These are phyloP conservation scores for Conchocele bisecta DNA, from an alignment of 2,888 invertebrate genomes.

Conservation along the genomic window DNA sequence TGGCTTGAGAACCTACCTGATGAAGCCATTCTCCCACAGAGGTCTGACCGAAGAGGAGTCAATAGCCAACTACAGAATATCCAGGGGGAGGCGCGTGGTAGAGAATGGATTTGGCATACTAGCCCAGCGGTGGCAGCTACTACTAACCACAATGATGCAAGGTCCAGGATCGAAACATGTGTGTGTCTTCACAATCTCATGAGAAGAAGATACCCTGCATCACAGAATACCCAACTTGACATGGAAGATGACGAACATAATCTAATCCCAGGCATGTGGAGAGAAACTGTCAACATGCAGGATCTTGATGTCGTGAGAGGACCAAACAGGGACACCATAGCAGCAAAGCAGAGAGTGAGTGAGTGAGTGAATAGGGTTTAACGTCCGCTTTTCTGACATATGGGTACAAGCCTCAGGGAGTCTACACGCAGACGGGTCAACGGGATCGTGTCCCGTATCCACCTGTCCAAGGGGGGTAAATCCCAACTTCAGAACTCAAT, in stretches of 20 bases:
- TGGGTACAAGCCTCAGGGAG: no score
- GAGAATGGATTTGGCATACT: no score
- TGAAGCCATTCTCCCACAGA: conserved; percentile 58
- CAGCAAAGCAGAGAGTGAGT: no score
- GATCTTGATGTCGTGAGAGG: conserved; percentile 36
- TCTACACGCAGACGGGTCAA: no score
- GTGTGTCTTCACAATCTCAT: conserved; percentile 54
- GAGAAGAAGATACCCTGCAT: conserved; percentile 37
- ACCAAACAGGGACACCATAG: conserved; percentile 35
- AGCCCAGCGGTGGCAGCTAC: conserved; percentile 11
- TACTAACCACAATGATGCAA: conserved; percentile 32
- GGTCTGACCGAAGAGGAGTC: conserved; percentile 43
- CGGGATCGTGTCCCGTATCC: no score
- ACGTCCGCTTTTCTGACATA: no score
- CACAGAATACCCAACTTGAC: conserved; percentile 40
- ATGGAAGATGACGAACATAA: conserved; percentile 54
- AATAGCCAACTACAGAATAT: conserved; percentile 59
- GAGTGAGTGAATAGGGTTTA: no score
- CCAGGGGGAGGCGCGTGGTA: no score
- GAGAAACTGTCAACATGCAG: conserved; percentile 38
- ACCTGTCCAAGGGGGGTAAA: no score
- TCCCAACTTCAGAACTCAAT: no score
- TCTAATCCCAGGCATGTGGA: conserved; percentile 52
- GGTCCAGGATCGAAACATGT: conserved; percentile 41
- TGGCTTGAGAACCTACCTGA: conserved; percentile 50